phyloP scores from a whole-genome alignment of 2,113 vertebrate species.

The Larimichthys polyactis region DNA sequence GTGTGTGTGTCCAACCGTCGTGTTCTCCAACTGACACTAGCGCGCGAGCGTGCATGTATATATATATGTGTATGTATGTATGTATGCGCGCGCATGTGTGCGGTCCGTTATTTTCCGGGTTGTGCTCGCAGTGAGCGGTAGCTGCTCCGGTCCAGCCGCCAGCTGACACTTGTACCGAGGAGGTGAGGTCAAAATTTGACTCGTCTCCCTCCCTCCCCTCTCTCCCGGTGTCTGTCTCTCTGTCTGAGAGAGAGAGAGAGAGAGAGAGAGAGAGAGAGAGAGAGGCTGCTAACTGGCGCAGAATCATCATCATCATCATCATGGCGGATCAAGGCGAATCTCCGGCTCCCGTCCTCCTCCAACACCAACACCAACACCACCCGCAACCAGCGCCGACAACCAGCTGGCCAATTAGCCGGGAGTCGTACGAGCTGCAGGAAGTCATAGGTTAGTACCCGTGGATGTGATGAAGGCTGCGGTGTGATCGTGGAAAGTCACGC shows the following conservation, averaged over 20 bases:
- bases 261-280: constrained; percentile 20
- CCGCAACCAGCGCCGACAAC: constrained; percentile 83
- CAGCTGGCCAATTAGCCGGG: constrained; percentile 95
- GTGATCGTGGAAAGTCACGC: constrained; percentile 2
- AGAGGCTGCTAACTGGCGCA: constrained; percentile 82
- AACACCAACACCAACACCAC: too few species aligned
- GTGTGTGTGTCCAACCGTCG: background rate
- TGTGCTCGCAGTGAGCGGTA: constrained; percentile 69
- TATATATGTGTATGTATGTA: background rate
- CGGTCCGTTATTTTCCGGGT: constrained; percentile 82
- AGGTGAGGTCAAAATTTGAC: constrained; percentile 71
- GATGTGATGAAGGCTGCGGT: background rate
- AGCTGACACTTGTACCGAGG: constrained; percentile 71
- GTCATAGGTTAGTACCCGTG: constrained; percentile 92
- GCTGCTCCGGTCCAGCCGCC: constrained; percentile 71
- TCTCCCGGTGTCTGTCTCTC: constrained; percentile 6
- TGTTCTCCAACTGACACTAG: too few species aligned
- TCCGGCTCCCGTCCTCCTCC: constrained; percentile 87
- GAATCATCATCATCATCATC: constrained; percentile 78
- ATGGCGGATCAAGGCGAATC: constrained; percentile 95
- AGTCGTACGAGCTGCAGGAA: constrained; percentile 97
- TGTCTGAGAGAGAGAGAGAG: constrained; percentile 68
- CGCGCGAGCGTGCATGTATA: background rate
- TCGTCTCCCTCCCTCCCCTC: constrained; percentile 43
- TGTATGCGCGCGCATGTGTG: constrained; percentile 23